Base-by-base conservation (phyloP, 2,113 vertebrate species). In the Macquaria australasica region DNA sequence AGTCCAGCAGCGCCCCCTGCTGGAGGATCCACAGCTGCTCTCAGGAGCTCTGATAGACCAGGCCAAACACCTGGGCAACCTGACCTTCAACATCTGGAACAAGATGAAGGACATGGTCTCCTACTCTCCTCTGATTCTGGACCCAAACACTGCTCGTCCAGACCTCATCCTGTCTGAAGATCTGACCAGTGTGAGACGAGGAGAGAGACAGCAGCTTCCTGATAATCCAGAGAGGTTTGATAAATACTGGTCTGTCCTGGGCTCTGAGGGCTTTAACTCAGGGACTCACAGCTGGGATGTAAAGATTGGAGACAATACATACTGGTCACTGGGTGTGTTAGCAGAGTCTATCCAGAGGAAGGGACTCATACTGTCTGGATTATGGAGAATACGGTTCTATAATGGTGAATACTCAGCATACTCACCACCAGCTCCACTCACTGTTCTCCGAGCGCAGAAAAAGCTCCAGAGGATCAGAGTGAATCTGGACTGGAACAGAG, bases 351-450 rank as follows among this genome's bases (percentile, higher is more conserved):
- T 39, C 34, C 34, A 12, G 4, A 41, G 34, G 34, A 64, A 39
- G 34, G 34, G 62, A 41, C 1, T 0, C 9, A 64, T 12, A 23
- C 4, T 0, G 20, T 41, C 34, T 64, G 62, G 34, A 64, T 5
- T 68, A 0, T 48, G 66, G 66, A 0, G 7, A 68, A 18, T 68
- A 9, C 0, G 0, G 14, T 45, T 48, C 23, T 5, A 2, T 68
- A 0, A 9, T 25, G 41, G 66, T 18, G 0, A 45, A 68, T 68
- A 68, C 34, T 39, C 2, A 11, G 10, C 55, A n/a, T 5, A 8
- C 0, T 25, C 18, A 2, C 8, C 1, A 1, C 3, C 62, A 39
- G 31, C 0, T 20, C 0, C 34, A 64, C 3, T 0, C 4, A 39
- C 31, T 20, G 3, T 0, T 20, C 59, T 62, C 8, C 0, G 4